Conservation (phyloP, 2,797 vertebrate genomes). For the Xenentodon cancila region DNA sequence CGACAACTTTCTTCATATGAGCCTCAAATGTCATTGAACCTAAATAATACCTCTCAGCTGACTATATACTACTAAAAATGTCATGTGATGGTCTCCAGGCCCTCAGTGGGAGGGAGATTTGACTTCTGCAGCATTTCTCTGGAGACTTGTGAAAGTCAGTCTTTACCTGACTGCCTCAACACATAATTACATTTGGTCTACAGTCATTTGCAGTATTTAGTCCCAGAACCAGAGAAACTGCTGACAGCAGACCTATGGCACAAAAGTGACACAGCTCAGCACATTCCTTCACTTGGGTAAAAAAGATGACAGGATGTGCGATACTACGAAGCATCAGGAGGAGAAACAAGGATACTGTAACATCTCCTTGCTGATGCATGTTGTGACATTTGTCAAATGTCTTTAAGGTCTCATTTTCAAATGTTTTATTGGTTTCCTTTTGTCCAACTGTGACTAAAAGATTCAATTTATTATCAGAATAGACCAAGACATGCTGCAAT, state of each 20-base stretch:
- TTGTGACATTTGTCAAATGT: neutral
- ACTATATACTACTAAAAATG: slow-evolving; percentile 31
- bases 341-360: slow-evolving; percentile 9
- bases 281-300: slow-evolving; percentile 24
- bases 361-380: neutral
- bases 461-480: too few species aligned
- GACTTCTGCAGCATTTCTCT: slow-evolving; percentile 5
- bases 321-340: neutral
- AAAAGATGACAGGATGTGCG: slow-evolving; percentile 16
- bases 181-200: slow-evolving; percentile 5
- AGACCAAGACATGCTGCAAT: neutral
- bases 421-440: neutral
- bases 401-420: neutral
- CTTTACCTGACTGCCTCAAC: neutral
- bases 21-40: slow-evolving; percentile 56
- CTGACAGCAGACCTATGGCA: neutral
- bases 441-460: too few species aligned
- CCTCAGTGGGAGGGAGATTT: slow-evolving; percentile 3
- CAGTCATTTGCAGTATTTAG: slow-evolving; percentile 11
- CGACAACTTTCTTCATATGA: slow-evolving; percentile 11
- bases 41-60: slow-evolving; percentile 34
- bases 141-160: neutral
- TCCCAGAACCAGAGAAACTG: slow-evolving; percentile 1
- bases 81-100: slow-evolving; percentile 30
- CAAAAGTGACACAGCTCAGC: neutral